Evolutionary conservation across 2,888 invertebrate genomes (phyloP), one percentile per base, ranked within the genome.

Genomic region (Adelognathus sp.): DNA sequence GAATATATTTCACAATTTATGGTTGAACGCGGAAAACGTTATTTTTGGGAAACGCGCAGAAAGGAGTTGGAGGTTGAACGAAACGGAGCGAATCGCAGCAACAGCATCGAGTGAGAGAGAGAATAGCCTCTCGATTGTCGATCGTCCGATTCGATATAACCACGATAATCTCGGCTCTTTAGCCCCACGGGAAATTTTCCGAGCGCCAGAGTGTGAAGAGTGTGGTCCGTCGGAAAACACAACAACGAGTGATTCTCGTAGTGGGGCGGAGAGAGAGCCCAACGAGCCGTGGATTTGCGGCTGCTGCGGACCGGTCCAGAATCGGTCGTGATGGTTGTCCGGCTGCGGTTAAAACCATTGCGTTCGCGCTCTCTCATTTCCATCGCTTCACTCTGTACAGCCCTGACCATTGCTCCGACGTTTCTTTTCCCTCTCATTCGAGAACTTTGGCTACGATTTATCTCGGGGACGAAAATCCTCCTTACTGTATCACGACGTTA

Each of bases 251-350:
- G 58, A 46, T 64, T 24, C 50, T 46, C 64, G 27, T 58, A 64
- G 58, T 50, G 64, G 36, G 16, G 46, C 33, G 14, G 39, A 11
- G 46, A 21, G 46, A 50, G 54, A 64, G 54, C 72, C 80, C 83
- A 85, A 84, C 83, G 85, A 86, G 76, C 84, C 84, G 82, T 85
- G 81, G 84, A 80, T 84, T 24, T 79, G 79, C 75, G 81, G 81
- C 72, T 74, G 74, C 58, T 69, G 60, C 58, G 44, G 76, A 63
- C 73, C 39, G 54, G 29, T 69, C 78, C 56, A 14, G 52, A 78
- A 66, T 74, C 74, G 52, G 33, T 60, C 64, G 39, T 52, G 58
- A 64, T 64, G 74, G 58, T 70, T 52, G 69, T 60, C 29, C 29
- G 18, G 63, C 64, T 64, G 56, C 52, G 52, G 66, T 52, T 50